Base-by-base conservation (phyloP, 1,140 invertebrate genomes). In the Epicauta chinensis region DNA sequence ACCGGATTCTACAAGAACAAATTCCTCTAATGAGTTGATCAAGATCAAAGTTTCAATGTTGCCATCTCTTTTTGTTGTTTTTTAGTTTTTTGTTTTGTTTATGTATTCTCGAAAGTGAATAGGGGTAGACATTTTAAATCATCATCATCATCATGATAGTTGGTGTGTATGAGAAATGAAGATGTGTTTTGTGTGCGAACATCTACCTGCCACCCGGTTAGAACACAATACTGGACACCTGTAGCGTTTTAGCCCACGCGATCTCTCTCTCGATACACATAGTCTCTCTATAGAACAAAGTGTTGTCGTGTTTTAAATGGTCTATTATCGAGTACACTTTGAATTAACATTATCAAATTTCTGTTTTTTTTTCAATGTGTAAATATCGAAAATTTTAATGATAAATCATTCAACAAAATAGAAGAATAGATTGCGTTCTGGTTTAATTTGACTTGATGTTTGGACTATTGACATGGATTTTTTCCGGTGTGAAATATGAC, bases 171-270 rank as follows among this genome's bases (percentile, higher is more conserved):
- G 45, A 48, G 45, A 44, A 43, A 52, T 56, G 54, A 56, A 56
- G 54, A 52, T 56, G 54, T 56, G 46, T 56, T 56, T 56, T 52
- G 54, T 56, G 32, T 47, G 54, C 32, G 51, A 56, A 52, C 49
- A 52, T 52, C 48, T 56, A 51, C 48, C 48, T 56, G 54, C 53
- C 53, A 55, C 53, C 53, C 53, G 50, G 53, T 36, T 32, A 44
- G 42, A 51, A 39, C 36, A 51, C 53, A 38, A 38, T 46, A 43
- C 55, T 16, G 55, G 55, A 49, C 55, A 57, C 50, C 55, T 53
- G 55, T 48, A 49, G 44, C 34, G 55, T 41, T 53, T 16, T 44
- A 39, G 55, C 55, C 51, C 55, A 57, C 51, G 51, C 51, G 54
- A 56, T 51, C 53, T 45, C 35, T 45, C 13, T 40, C 4, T 23